phyloP scores from a whole-genome alignment of 2,888 invertebrate genomes.

The Ophion ventricosus region DNA sequence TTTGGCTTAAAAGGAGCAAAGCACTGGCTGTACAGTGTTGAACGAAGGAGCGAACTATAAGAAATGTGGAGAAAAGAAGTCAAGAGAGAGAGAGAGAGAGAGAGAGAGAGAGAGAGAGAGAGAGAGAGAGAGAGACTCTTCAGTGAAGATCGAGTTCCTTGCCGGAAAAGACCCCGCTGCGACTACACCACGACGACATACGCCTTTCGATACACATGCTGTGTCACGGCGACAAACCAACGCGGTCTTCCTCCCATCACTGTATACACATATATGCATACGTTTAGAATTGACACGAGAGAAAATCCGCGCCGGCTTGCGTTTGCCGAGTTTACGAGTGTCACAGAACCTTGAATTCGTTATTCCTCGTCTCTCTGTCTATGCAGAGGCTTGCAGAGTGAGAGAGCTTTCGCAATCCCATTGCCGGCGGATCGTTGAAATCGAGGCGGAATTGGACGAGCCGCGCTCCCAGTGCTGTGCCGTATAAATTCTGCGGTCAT shows the following conservation, averaged over 20 bases:
- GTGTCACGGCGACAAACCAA: background rate
- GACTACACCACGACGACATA: conserved; percentile 5
- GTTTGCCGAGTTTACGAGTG: conserved; percentile 59
- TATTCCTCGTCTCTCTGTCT: conserved; percentile 33
- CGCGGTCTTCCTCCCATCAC: background rate
- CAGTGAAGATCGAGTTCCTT: conserved; percentile 54
- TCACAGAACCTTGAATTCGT: conserved; percentile 51
- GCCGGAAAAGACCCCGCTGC: conserved; percentile 38
- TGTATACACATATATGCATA: conserved; percentile 41
- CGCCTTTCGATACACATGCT: background rate
- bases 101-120: background rate
- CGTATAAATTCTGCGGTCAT: no score
- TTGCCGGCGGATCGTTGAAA: background rate
- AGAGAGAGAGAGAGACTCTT: conserved; percentile 34
- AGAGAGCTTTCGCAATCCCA: conserved; percentile 14
- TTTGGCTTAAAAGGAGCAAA: conserved; percentile 66
- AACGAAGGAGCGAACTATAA: conserved; percentile 34
- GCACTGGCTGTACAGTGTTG: conserved; percentile 34
- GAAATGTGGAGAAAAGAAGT: conserved; percentile 49
- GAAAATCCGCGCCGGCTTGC: conserved; percentile 13
- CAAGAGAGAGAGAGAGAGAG: conserved; percentile 3
- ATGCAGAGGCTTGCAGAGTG: conserved; percentile 3
- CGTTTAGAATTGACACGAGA: background rate
- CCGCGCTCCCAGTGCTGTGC: background rate
- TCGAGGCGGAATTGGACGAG: conserved; percentile 8